A percentile compares a stretch with the other conserved stretches of the same genome.
Conservation (phyloP, 2,797 vertebrate genomes). For the Tapera naevia region DNA sequence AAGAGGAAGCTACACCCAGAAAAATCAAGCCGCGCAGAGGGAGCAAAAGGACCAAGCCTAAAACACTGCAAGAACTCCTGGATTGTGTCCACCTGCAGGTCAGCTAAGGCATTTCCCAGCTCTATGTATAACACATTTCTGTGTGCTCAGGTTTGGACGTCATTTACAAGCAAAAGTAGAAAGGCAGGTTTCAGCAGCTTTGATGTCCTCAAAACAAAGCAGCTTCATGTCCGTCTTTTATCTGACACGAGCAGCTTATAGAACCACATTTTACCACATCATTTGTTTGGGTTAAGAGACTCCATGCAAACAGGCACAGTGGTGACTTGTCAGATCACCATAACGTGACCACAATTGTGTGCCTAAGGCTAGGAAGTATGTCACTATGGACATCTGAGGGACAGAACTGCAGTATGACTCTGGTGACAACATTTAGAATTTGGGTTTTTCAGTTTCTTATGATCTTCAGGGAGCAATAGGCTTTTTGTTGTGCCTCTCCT, state of each 20-base stretch:
- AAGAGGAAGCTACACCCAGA: slow-evolving; percentile 77
- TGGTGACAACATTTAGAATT: not conserved
- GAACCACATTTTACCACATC: not conserved
- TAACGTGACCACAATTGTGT: not conserved
- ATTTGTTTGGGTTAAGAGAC: not conserved
- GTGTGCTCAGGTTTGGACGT: rapidly evolving
- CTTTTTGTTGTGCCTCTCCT: not conserved
- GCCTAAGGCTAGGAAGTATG: not conserved
- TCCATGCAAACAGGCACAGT: rapidly evolving
- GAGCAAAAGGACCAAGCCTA: slow-evolving; percentile 78
- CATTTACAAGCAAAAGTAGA: not conserved
- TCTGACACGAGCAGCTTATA: not conserved
- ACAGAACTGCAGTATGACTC: not conserved
- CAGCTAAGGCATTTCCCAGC: slow-evolving; percentile 16
- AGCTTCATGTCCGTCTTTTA: not conserved
- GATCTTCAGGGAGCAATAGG: not conserved
- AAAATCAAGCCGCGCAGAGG: slow-evolving; percentile 75
- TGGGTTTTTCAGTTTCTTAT: not conserved
- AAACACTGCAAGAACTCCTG: slow-evolving; percentile 85
- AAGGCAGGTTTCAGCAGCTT: not conserved
- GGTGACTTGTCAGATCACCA: not conserved
- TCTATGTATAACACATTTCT: not conserved
- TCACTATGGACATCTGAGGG: not conserved
- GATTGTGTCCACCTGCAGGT: slow-evolving; percentile 87
- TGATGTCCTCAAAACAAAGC: not conserved